Conservation (phyloP, 2,113 vertebrate species). For the Rhinogobius similis region DNA sequence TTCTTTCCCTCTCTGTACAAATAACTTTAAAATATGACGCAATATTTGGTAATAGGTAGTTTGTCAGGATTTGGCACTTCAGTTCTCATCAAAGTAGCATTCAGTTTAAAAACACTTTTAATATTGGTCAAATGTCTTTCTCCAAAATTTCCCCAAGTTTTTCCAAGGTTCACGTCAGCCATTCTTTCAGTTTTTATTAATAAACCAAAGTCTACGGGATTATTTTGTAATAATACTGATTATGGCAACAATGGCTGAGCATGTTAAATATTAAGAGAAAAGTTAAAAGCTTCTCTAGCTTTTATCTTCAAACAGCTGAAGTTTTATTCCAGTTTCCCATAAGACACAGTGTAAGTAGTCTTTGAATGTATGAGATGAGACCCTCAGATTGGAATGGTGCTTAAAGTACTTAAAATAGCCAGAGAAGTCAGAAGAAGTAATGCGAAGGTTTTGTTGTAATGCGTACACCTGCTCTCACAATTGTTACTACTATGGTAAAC, state of each 20-base stretch:
- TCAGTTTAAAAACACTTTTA: background rate
- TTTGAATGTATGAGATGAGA: background rate
- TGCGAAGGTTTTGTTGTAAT: too few species aligned
- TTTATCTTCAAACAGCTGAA: constrained; percentile 31
- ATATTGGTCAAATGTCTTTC: background rate
- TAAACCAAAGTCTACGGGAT: background rate
- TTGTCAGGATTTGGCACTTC: background rate
- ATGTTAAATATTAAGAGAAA: constrained; percentile 16
- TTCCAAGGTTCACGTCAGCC: background rate
- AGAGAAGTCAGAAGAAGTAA: too few species aligned
- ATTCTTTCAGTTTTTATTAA: background rate
- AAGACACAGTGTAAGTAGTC: constrained; percentile 13
- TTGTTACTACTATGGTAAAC: too few species aligned
- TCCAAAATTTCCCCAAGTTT: too few species aligned
- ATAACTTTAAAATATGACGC: constrained; percentile 39
- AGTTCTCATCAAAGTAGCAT: background rate
- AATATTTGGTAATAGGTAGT: background rate
- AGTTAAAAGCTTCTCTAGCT: constrained; percentile 18
- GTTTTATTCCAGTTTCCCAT: constrained; percentile 34
- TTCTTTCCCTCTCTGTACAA: constrained; percentile 27
- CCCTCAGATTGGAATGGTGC: background rate
- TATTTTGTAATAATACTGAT: background rate
- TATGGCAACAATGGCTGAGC: background rate
- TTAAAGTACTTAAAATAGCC: too few species aligned
- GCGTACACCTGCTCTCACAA: too few species aligned